These are phyloP conservation scores for Brachyhypopomus occidentalis DNA, from an alignment of 2,113 vertebrate genomes.

Conservation along the genomic window DNA sequence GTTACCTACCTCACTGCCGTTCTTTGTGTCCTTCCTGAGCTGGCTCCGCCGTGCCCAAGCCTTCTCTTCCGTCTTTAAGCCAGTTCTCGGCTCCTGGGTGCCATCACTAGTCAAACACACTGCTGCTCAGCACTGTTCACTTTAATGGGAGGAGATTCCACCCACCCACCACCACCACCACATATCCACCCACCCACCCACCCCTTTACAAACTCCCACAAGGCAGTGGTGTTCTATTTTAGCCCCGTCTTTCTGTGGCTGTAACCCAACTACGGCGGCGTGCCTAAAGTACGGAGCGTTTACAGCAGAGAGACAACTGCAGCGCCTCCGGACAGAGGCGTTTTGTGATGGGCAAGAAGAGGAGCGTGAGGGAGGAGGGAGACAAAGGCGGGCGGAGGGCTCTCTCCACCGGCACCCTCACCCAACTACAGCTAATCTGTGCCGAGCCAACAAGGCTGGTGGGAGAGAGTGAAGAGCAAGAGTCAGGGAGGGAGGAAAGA, in stretches of 20 bases:
- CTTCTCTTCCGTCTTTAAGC: slow-evolving; percentile 8
- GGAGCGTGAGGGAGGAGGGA: slow-evolving; percentile 44
- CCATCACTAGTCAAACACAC: slow-evolving; percentile 28
- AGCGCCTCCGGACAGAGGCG: slow-evolving; percentile 57
- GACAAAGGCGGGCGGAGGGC: slow-evolving; percentile 33
- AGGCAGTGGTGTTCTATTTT: slow-evolving; percentile 57
- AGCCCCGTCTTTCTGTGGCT: slow-evolving; percentile 47
- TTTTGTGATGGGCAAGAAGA: slow-evolving; percentile 55
- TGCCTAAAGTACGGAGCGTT: slow-evolving; percentile 40
- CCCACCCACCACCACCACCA: background rate
- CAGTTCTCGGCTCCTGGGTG: background rate
- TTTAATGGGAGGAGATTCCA: slow-evolving; percentile 70
- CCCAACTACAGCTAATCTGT: slow-evolving; percentile 18
- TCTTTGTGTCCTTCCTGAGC: background rate
- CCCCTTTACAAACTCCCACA: slow-evolving; percentile 47
- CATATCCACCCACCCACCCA: slow-evolving; percentile 34
- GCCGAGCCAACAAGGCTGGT: slow-evolving; percentile 28
- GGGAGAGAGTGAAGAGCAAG: slow-evolving; percentile 1
- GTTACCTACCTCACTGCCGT: slow-evolving; percentile 7
- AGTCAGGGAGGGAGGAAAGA: slow-evolving; percentile 25
- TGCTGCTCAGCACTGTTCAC: slow-evolving; percentile 46
- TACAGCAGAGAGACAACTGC: slow-evolving; percentile 54
- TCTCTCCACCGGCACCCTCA: slow-evolving; percentile 48
- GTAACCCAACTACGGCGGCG: slow-evolving; percentile 41
- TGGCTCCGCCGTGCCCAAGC: background rate